Evolutionary conservation across 2,797 vertebrate species (phyloP).

Genomic region (Cichlasoma orientale): DNA sequence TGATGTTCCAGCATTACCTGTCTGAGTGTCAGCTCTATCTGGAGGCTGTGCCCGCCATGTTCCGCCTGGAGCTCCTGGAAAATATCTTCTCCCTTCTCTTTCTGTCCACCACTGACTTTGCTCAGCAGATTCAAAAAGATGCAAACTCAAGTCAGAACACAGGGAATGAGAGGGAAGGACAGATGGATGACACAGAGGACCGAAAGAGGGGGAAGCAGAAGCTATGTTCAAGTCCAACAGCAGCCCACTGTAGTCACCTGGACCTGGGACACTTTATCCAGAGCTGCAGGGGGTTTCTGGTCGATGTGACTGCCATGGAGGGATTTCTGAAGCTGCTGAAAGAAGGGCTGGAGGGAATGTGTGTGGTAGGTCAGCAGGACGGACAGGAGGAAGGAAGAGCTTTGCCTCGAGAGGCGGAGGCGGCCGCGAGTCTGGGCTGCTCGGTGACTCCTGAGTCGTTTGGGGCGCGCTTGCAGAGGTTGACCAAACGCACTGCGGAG

Average conservation of each 20-base stretch:
- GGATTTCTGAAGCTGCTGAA: conserved; percentile 89
- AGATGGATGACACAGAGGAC: conserved; percentile 55
- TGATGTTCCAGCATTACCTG: conserved; percentile 86
- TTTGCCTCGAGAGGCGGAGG: conserved; percentile 71
- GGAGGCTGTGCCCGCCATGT: conserved; percentile 83
- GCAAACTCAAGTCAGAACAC: background rate
- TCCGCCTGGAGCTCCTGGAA: conserved; percentile 94
- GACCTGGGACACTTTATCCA: conserved; percentile 85
- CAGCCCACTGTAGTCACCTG: conserved; percentile 65
- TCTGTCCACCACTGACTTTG: conserved; percentile 87
- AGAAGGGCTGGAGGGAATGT: conserved; percentile 87
- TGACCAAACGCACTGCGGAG: conserved; percentile 92
- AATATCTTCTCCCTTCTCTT: conserved; percentile 98
- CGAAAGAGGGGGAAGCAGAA: conserved; percentile 33
- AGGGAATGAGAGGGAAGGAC: background rate
- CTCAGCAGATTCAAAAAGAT: conserved; percentile 59
- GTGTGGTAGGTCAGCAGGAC: conserved; percentile 81
- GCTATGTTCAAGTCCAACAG: conserved; percentile 6
- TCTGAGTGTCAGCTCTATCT: conserved; percentile 90
- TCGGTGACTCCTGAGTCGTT: conserved; percentile 83
- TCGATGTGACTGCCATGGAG: conserved; percentile 84
- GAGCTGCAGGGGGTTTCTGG: conserved; percentile 87
- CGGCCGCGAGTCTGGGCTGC: conserved; percentile 82
- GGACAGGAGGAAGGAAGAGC: conserved; percentile 74
- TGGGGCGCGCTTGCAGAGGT: conserved; percentile 81